Evolutionary conservation across 1,140 invertebrate genomes (phyloP).

Genomic region (Cyclina sinensis): DNA sequence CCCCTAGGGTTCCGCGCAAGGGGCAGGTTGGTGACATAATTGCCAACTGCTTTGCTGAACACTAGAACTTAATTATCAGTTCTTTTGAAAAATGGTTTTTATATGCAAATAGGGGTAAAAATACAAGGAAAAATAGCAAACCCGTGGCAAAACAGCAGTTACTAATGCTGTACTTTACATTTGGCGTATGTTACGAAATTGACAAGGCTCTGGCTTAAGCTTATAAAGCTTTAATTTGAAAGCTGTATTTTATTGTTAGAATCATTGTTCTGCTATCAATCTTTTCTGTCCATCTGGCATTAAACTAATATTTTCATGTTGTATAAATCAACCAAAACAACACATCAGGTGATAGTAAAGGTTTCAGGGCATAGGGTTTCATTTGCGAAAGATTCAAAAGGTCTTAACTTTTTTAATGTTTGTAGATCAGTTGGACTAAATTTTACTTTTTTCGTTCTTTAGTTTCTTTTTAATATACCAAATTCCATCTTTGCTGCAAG

Average conservation of each 20-base stretch:
- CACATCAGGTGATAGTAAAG: too few relatives aligned
- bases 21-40: conserved; percentile 59
- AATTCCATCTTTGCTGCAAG: not conserved
- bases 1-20: conserved; percentile 25
- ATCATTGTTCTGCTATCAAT: too few relatives aligned
- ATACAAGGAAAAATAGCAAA: conserved; percentile 27
- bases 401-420: too few relatives aligned
- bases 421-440: too few relatives aligned
- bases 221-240: not conserved
- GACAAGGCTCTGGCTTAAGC: not conserved
- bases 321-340: too few relatives aligned
- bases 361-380: too few relatives aligned
- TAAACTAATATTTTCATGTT: too few relatives aligned
- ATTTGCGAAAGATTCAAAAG: too few relatives aligned
- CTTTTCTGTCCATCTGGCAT: too few relatives aligned
- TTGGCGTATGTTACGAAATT: conserved; percentile 20
- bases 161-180: not conserved
- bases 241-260: too few relatives aligned
- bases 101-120: conserved; percentile 53
- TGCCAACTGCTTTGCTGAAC: conserved; percentile 21
- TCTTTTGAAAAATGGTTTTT: conserved; percentile 58
- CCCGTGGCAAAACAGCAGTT: conserved; percentile 15
- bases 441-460: too few relatives aligned
- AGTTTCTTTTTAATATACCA: too few relatives aligned
- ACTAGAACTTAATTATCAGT: conserved; percentile 53